Percentiles rank a stretch among this genome's conserved stretches.
Evolutionary conservation across 2,113 vertebrate species (phyloP).

Genomic region (Epinephelus lanceolatus): DNA sequence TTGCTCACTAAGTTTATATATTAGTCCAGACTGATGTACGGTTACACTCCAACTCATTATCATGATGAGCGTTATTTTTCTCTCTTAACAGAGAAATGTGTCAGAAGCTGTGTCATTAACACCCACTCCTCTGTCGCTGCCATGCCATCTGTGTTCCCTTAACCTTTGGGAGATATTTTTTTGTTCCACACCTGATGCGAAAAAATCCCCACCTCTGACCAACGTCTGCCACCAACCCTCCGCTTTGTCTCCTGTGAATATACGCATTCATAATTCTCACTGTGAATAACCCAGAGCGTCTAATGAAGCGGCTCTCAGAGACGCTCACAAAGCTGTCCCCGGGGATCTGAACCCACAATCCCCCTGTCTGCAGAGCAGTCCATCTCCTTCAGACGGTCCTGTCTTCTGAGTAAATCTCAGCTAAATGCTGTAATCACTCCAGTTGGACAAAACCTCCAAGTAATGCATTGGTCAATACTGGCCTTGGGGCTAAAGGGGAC

Average conservation of each 20-base stretch:
- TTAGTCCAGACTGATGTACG: too few species aligned
- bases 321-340: conserved; percentile 20
- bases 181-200: conserved; percentile 15
- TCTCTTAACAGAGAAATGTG: not conserved
- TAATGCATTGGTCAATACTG: conserved; percentile 71
- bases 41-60: too few species aligned
- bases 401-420: conserved; percentile 63
- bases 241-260: not conserved
- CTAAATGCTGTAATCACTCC: conserved; percentile 75
- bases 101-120: conserved; percentile 1
- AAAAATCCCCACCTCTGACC: not conserved
- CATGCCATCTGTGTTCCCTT: conserved; percentile 35
- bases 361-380: conserved; percentile 14
- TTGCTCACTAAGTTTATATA: too few species aligned
- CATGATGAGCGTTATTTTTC: not conserved
- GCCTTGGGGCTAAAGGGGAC: conserved; percentile 64
- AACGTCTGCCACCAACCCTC: not conserved
- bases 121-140: not conserved
- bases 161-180: conserved; percentile 54
- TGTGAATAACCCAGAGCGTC: conserved; percentile 36
- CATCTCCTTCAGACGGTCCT: conserved; percentile 48
- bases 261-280: conserved; percentile 43
- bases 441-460: conserved; percentile 62
- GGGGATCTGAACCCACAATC: conserved; percentile 59
- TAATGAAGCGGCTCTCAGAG: conserved; percentile 52